Percentiles rank a stretch among this genome's conserved stretches.
These are phyloP conservation scores for Bugulina stolonifera DNA, from an alignment of 2,888 invertebrate genomes.

Conservation along the genomic window DNA sequence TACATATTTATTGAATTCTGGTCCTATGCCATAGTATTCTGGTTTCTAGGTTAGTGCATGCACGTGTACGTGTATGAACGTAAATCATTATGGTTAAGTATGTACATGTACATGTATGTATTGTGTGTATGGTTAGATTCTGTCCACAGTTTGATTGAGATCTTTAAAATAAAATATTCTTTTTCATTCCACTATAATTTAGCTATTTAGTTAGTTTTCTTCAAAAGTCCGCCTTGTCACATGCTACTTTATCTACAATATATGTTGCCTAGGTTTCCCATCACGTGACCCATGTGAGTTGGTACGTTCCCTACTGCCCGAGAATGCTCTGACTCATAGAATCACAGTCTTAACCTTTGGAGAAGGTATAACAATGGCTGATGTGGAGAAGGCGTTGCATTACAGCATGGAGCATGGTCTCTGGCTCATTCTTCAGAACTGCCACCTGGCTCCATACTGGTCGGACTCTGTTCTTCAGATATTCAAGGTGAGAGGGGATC, in stretches of 20 bases:
- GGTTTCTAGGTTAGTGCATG: too few species aligned
- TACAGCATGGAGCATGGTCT: constrained; percentile 45
- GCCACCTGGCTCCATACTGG: constrained; percentile 41
- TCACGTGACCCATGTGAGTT: constrained; percentile 40
- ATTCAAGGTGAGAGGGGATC: constrained; percentile 1
- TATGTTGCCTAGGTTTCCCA: constrained; percentile 26
- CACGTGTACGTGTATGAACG: too few species aligned
- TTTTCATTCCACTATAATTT: too few species aligned
- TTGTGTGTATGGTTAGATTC: too few species aligned
- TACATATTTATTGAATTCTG: too few species aligned
- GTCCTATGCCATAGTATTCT: too few species aligned
- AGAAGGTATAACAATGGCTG: constrained; percentile 38
- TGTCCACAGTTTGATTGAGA: too few species aligned
- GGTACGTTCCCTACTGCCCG: constrained; percentile 42
- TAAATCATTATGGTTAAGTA: too few species aligned
- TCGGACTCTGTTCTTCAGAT: constrained; percentile 28
- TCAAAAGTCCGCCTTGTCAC: too few species aligned
- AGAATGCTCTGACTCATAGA: constrained; percentile 44
- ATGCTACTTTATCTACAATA: not conserved
- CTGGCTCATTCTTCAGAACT: constrained; percentile 50
- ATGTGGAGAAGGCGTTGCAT: constrained; percentile 39
- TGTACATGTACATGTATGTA: too few species aligned
- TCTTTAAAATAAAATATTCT: too few species aligned
- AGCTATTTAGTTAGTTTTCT: too few species aligned
- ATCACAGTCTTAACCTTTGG: constrained; percentile 46